Conservation (phyloP, 2,797 vertebrate genomes). For the Aldrovandia affinis region DNA sequence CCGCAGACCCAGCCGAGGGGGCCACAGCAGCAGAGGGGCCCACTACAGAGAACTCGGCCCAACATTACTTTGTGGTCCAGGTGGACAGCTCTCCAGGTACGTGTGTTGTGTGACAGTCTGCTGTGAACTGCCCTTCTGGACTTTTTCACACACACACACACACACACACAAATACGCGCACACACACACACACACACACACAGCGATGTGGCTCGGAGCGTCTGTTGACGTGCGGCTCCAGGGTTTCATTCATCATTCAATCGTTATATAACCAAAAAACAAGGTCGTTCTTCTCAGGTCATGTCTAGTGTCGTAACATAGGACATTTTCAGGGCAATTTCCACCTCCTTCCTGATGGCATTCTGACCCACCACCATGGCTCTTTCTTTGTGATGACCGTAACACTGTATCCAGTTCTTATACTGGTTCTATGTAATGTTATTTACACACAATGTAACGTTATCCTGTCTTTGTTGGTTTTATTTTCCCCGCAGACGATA, state of each 20-base stretch:
- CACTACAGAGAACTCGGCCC: conserved; percentile 65
- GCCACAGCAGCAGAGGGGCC: conserved; percentile 48
- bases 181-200: background rate
- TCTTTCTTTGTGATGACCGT: background rate
- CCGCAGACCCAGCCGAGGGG: conserved; percentile 48
- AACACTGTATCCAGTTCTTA: background rate
- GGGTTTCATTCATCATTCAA: background rate
- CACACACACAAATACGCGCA: no score
- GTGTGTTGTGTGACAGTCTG: background rate
- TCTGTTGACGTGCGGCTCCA: background rate
- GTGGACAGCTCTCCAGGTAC: conserved; percentile 71
- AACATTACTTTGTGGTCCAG: conserved; percentile 75
- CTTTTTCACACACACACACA: conserved; percentile 21
- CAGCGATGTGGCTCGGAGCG: no score
- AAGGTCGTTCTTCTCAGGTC: background rate
- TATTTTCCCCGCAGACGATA: conserved; percentile 63
- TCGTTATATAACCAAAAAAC: conserved; percentile 15
- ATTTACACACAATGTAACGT: background rate
- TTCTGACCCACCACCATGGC: background rate
- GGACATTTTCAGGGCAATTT: background rate
- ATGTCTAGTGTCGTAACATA: background rate
- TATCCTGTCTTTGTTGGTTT: background rate
- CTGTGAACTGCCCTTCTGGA: conserved; percentile 23
- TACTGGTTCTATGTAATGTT: background rate
- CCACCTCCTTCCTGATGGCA: background rate